Evolutionary conservation across 2,113 vertebrate species (phyloP).

Genomic region (Speoplatyrhinus poulsoni): DNA sequence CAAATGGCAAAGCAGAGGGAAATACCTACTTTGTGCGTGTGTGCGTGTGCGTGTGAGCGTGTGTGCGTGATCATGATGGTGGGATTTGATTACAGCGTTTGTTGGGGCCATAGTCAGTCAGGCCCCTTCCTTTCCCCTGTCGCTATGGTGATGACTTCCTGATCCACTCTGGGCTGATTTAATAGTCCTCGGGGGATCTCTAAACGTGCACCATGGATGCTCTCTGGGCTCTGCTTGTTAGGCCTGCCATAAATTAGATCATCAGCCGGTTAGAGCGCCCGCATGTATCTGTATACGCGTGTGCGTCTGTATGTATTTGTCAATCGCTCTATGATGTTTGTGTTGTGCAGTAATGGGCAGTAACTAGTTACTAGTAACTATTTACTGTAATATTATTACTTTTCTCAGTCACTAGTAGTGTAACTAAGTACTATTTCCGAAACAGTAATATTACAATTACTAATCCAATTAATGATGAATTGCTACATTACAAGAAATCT

Average conservation of each 20-base stretch:
- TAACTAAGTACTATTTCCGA: too few relatives aligned
- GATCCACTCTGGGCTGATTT: slow-evolving; percentile 74
- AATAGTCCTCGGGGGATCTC: slow-evolving; percentile 65
- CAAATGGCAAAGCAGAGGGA: slow-evolving; percentile 3
- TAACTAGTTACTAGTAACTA: too few relatives aligned
- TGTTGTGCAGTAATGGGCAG: too few relatives aligned
- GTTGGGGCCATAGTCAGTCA: slow-evolving; percentile 55
- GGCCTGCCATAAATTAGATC: slow-evolving; percentile 62
- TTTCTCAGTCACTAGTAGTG: too few relatives aligned
- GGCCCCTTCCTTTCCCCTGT: slow-evolving; percentile 34
- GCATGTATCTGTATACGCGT: slow-evolving; percentile 43
- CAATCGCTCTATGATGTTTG: neutral
- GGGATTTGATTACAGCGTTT: slow-evolving; percentile 53
- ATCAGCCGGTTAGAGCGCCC: slow-evolving; percentile 57
- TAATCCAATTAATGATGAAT: too few relatives aligned
- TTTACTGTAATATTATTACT: too few relatives aligned
- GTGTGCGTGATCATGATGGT: slow-evolving; percentile 37
- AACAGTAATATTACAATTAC: too few relatives aligned
- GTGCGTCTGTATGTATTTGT: slow-evolving; percentile 36
- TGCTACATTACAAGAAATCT: too few relatives aligned
- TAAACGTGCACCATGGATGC: slow-evolving; percentile 67
- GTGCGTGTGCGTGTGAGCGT: slow-evolving; percentile 14
- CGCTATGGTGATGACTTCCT: slow-evolving; percentile 71
- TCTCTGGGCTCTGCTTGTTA: slow-evolving; percentile 63
- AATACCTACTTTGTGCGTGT: slow-evolving; percentile 1